A percentile compares a stretch with the other conserved stretches of the same genome.
These are phyloP conservation scores for Siniperca scherzeri DNA, from an alignment of 2,797 vertebrate species.

Conservation along the genomic window DNA sequence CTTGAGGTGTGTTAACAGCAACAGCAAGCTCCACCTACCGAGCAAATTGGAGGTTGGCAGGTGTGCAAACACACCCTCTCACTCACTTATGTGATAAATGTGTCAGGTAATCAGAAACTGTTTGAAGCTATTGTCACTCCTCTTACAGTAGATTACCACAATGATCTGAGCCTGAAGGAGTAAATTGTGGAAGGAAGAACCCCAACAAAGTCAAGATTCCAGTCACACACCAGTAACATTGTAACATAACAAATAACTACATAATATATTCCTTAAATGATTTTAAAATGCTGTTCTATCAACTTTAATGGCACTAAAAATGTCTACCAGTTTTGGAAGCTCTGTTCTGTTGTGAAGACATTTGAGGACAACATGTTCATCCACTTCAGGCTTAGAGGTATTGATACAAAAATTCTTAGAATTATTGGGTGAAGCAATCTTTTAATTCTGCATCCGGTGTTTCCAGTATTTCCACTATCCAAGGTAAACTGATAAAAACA, in stretches of 20 bases:
- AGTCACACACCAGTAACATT: not conserved
- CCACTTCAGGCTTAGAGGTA: not conserved
- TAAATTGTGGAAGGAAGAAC: not conserved
- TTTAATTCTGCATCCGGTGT: not conserved
- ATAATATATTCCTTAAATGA: not conserved
- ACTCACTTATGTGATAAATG: slow-evolving; percentile 37
- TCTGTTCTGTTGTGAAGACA: not conserved
- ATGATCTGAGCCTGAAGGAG: not conserved
- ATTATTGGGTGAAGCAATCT: not conserved
- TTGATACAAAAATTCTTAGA: not conserved
- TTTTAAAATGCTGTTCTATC: not conserved
- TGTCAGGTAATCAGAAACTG: slow-evolving; percentile 45
- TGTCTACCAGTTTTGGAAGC: not conserved
- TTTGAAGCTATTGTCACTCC: slow-evolving; percentile 66
- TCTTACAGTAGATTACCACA: not conserved
- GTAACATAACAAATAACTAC: no score
- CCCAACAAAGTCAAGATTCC: no score
- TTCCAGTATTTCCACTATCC: no score
- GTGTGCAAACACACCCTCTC: slow-evolving; percentile 27
- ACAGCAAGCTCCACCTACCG: slow-evolving; percentile 32
- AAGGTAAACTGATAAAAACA: not conserved
- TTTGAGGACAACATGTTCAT: not conserved
- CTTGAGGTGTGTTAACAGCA: not conserved
- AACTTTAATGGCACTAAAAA: not conserved
- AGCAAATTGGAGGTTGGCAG: slow-evolving; percentile 33